phyloP scores from a whole-genome alignment of 2,113 vertebrate genomes.

The Benitochromis conjunctus region DNA sequence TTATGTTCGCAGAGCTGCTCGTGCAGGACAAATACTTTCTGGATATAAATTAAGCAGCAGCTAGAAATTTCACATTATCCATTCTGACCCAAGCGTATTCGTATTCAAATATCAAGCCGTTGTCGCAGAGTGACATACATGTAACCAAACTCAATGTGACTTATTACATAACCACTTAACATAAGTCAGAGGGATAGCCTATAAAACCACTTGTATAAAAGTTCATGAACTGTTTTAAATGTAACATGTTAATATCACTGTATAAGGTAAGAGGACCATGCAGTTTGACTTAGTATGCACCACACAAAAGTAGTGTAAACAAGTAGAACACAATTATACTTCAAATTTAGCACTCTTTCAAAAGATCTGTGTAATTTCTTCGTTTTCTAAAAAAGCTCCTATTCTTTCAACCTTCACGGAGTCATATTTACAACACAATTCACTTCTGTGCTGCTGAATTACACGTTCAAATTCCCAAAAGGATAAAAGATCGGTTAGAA shows the following conservation, averaged over 20 bases:
- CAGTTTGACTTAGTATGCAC: constrained; percentile 31
- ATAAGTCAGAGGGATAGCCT: background rate
- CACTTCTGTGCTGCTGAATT: background rate
- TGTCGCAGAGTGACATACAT: background rate
- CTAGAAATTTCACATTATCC: background rate
- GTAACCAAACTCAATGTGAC: constrained; percentile 25
- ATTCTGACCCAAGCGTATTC: background rate
- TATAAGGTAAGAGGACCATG: constrained; percentile 47
- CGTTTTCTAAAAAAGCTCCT: background rate
- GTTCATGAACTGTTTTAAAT: constrained; percentile 27
- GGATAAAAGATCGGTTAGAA: background rate
- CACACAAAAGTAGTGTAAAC: constrained; percentile 13
- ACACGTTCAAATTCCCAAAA: background rate
- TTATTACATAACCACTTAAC: background rate
- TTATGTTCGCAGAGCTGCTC: background rate
- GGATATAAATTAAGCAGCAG: background rate
- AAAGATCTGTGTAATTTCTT: constrained; percentile 8
- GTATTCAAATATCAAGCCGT: constrained; percentile 10
- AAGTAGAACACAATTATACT: constrained; percentile 15
- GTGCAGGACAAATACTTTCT: background rate
- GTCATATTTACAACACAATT: constrained; percentile 3
- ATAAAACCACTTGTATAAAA: constrained; percentile 59
- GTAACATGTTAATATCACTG: constrained; percentile 9
- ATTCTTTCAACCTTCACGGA: background rate
- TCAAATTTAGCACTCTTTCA: constrained; percentile 4